Conservation (phyloP, 2,888 invertebrate genomes). For the Rhogogaster chlorosoma region DNA sequence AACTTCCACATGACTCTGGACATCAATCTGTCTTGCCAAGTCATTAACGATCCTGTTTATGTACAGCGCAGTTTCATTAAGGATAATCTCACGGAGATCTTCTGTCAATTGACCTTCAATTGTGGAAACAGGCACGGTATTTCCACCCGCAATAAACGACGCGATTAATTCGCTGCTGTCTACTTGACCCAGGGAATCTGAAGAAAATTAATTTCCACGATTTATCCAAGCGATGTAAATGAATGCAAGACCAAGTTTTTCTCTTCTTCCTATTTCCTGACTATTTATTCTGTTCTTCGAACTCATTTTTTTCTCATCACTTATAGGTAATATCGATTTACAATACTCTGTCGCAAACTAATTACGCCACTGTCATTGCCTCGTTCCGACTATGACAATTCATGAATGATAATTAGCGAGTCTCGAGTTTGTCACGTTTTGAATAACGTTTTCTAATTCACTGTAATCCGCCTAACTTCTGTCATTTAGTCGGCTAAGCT, state of each 20-base stretch:
- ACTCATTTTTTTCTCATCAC: background rate
- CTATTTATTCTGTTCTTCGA: background rate
- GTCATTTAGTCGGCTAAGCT: conserved; percentile 14
- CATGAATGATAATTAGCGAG: conserved; percentile 16
- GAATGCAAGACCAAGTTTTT: background rate
- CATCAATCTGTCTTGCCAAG: background rate
- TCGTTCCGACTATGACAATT: background rate
- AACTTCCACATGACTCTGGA: conserved; percentile 15
- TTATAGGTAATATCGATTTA: background rate
- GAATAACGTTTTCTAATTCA: conserved; percentile 24
- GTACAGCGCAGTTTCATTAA: conserved; percentile 21
- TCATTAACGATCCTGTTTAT: conserved; percentile 9
- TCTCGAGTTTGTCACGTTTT: conserved; percentile 33
- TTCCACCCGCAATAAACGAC: conserved; percentile 24
- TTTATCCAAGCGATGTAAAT: background rate
- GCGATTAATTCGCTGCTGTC: background rate
- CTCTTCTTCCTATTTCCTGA: background rate
- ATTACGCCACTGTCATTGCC: conserved; percentile 10
- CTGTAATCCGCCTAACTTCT: conserved; percentile 12
- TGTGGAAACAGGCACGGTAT: conserved; percentile 14
- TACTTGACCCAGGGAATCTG: conserved; percentile 31
- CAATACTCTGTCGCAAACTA: background rate
- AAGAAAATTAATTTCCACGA: background rate
- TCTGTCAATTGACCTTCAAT: conserved; percentile 34
- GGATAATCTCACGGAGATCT: conserved; percentile 36